Evolutionary conservation across 2,888 invertebrate species (phyloP).

Genomic region (Meiosimyza decipiens): DNA sequence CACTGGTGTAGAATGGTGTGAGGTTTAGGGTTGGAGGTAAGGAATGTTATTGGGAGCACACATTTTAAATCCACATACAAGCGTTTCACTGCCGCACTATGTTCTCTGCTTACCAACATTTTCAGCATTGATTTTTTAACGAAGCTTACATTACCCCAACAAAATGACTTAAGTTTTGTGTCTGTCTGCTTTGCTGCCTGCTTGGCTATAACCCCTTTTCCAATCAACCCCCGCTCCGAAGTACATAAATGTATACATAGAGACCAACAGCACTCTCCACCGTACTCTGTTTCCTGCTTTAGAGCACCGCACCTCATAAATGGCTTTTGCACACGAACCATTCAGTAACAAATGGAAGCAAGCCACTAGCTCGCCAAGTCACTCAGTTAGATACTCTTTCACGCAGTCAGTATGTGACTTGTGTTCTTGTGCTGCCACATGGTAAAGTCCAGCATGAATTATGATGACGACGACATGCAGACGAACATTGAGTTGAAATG

Average conservation of each 20-base stretch:
- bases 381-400: not conserved
- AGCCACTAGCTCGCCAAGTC: not conserved
- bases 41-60: too few relatives aligned
- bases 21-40: constrained; percentile 40
- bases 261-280: not conserved
- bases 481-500: too few relatives aligned
- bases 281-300: not conserved
- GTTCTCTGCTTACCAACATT: constrained; percentile 44
- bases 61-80: too few relatives aligned
- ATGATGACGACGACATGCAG: not conserved
- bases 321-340: constrained; percentile 39
- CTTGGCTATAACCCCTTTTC: not conserved
- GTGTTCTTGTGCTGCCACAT: not conserved
- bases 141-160: constrained; percentile 28
- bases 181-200: constrained; percentile 6
- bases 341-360: constrained; percentile 18
- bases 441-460: not conserved
- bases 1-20: constrained; percentile 40
- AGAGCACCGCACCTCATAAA: constrained; percentile 31
- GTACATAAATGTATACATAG: not conserved
- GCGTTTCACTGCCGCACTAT: not conserved
- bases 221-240: constrained; percentile 9
- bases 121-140: constrained; percentile 52
- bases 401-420: not conserved
- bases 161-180: constrained; percentile 13